Evolutionary conservation across 2,888 invertebrate species (phyloP).

Genomic region (Ophioninae sp.): DNA sequence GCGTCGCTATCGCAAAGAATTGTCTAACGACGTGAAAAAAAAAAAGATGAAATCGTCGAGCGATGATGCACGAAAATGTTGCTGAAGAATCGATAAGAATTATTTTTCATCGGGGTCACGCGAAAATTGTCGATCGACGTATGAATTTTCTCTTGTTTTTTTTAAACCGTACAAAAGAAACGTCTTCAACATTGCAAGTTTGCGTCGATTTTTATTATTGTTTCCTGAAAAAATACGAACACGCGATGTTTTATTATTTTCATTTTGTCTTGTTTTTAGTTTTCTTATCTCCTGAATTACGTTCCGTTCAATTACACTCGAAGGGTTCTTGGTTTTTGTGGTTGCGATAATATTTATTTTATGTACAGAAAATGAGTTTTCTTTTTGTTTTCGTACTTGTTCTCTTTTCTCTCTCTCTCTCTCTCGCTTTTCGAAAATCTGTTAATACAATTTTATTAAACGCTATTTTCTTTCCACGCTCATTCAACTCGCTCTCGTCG

Average conservation of each 20-base stretch:
- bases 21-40: not conserved
- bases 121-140: not conserved
- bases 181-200: slow-evolving; percentile 48
- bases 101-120: not conserved
- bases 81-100: slow-evolving; percentile 5
- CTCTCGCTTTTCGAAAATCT: slow-evolving; percentile 40
- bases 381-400: slow-evolving; percentile 40
- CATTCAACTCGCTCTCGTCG: slow-evolving; percentile 48
- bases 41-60: not conserved
- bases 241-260: slow-evolving; percentile 58
- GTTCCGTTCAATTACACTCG: slow-evolving; percentile 52
- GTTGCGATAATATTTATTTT: slow-evolving; percentile 58
- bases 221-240: slow-evolving; percentile 68
- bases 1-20: slow-evolving; percentile 18
- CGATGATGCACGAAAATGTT: slow-evolving; percentile 10
- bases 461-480: slow-evolving; percentile 52
- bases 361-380: slow-evolving; percentile 60
- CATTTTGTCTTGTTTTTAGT: slow-evolving; percentile 45
- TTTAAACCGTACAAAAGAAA: slow-evolving; percentile 24
- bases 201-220: slow-evolving; percentile 34
- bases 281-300: slow-evolving; percentile 42
- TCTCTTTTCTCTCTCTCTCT: slow-evolving; percentile 32
- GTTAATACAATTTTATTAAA: slow-evolving; percentile 56
- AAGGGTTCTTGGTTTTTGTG: slow-evolving; percentile 50
- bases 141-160: not conserved